Base-by-base conservation (phyloP, 2,113 vertebrate genomes). In the Gnathonemus echidnorhynchus region DNA sequence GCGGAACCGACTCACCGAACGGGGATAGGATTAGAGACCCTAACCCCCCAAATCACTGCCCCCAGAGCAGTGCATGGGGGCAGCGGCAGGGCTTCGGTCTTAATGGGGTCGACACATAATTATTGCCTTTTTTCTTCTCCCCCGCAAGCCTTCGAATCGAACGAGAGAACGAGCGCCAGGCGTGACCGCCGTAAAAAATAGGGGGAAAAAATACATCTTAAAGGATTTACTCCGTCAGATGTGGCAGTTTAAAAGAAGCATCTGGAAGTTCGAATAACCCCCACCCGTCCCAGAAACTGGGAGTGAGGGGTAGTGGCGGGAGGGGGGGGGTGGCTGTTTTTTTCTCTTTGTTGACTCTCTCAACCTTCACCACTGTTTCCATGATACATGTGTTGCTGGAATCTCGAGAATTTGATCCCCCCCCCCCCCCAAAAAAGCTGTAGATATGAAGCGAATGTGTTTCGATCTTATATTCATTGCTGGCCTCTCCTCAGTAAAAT, bases 41-140 rank as follows among this genome's bases (percentile, higher is more conserved):
- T 91, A 93, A 92, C 91, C 92, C 92, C 92, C 94, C 94, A 93
- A 95, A 94, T 93, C 90, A 89, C 93, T 91, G 91, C 93, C 90
- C 93, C 92, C 90, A 94, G 92, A 74, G 58, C 91, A 91, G 94
- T 91, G 92, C 88, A 92, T 11, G 46, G 21, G 48, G 45, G 21
- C 42, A 50, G 46, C 39, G 21, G 46, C 13, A 13, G 13, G 48
- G 49, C 27, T 21, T 87, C 50, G 3, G 50, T 53, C 31, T 87
- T 56, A 87, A 87, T 53, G 27, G 31, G 49, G 45, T 7, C 17
- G 27, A 53, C 50, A 56, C 86, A 8, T 87, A 87, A 53, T 53
- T 31, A 39, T 87, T 87, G 48, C 46, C 1, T 87, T 84, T 45
- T 42, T 83, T 13, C 45, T 13, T 0, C 19, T 3, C 50, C 48